Evolutionary conservation across 2,888 invertebrate genomes (phyloP), one percentile per base, ranked within the genome.

Genomic region (Helleia helle): DNA sequence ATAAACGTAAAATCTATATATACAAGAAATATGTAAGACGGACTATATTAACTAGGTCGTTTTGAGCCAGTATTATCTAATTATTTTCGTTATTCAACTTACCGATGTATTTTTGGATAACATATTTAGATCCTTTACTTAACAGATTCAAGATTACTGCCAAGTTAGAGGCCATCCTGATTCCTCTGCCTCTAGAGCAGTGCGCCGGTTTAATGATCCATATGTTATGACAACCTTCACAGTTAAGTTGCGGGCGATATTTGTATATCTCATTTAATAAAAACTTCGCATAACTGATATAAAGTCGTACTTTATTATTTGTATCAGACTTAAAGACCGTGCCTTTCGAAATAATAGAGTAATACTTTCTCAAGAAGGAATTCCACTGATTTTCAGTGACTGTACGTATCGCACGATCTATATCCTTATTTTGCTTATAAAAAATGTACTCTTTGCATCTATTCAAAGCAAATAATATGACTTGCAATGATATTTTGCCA

Each of bases 61-160:
- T n/a, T n/a, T n/a, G n/a, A n/a, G n/a, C n/a, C n/a, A n/a, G n/a
- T n/a, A n/a, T n/a, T n/a, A n/a, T n/a, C n/a, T n/a, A n/a, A n/a
- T n/a, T n/a, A n/a, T n/a, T n/a, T n/a, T n/a, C n/a, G n/a, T n/a
- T n/a, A n/a, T 2, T 5, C 5, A 22, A 61, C 73, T 62, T 73
- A 94, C 94, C 95, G 50, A 96, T 94, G 62, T 96, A 96, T 79
- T 96, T 96, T 70, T 96, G 96, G 5, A 94, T 89, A 17, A 96
- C 90, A 70, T 92, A 95, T 79, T 90, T 88, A 49, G 86, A 86
- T 40, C 88, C 85, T 40, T 79, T 86, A 17, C 81, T 83, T 2
- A 90, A 69, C 54, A 88, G 76, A 29, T 89, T 88, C 44, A 91
- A 72, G 49, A 96, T 93, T 31, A 91, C 90, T 43, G 89, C 88